Evolutionary conservation across 2,113 vertebrate species (phyloP).

Genomic region (Rhynchopsitta pachyrhyncha): DNA sequence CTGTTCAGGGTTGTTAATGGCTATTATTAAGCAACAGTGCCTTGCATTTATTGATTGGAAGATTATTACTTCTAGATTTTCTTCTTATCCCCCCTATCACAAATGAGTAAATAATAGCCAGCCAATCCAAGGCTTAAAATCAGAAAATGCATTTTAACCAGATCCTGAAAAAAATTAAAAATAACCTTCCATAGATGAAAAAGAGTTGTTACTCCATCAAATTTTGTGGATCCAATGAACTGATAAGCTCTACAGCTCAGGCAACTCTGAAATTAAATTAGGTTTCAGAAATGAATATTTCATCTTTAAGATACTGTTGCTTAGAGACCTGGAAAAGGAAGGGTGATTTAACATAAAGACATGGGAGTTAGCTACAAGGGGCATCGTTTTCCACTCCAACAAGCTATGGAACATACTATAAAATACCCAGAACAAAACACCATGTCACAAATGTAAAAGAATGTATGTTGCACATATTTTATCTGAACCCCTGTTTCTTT

Average conservation of each 20-base stretch:
- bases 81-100: constrained; percentile 42
- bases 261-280: constrained; percentile 80
- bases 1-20: constrained; percentile 37
- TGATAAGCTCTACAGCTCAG: constrained; percentile 71
- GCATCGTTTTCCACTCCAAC: constrained; percentile 42
- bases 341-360: constrained; percentile 66
- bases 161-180: constrained; percentile 13
- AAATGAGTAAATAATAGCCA: constrained; percentile 66
- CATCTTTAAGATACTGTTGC: constrained; percentile 80
- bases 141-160: constrained; percentile 61
- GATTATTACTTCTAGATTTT: constrained; percentile 62
- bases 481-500: not conserved
- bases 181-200: constrained; percentile 42
- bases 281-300: constrained; percentile 80
- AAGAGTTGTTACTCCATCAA: constrained; percentile 70
- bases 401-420: constrained; percentile 44
- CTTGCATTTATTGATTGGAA: constrained; percentile 66
- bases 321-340: constrained; percentile 75
- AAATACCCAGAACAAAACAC: constrained; percentile 46
- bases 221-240: constrained; percentile 72
- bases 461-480: not conserved
- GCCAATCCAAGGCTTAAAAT: constrained; percentile 67
- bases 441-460: not conserved
- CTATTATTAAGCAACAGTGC: constrained; percentile 59
- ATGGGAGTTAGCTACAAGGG: constrained; percentile 35